Evolutionary conservation across 2,888 invertebrate genomes (phyloP).

Genomic region (Augochlorella aurata): DNA sequence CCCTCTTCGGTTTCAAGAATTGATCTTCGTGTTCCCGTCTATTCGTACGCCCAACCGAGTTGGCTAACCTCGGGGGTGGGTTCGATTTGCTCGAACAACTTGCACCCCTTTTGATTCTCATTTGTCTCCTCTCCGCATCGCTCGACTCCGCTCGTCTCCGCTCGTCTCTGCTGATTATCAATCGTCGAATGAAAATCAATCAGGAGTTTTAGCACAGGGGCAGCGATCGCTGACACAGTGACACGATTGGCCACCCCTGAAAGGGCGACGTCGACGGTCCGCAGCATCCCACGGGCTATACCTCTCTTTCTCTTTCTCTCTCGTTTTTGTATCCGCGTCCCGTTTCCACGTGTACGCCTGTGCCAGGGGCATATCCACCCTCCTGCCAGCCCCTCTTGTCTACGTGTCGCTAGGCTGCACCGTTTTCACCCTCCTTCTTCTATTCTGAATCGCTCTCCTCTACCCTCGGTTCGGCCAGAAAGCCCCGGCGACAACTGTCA

Average conservation of each 20-base stretch:
- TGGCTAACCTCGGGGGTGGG: no score
- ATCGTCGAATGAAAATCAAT: constrained; percentile 36
- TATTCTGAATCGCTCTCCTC: constrained; percentile 54
- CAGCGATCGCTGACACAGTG: constrained; percentile 74
- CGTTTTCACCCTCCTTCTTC: constrained; percentile 63
- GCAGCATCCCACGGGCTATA: constrained; percentile 41
- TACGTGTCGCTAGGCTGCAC: constrained; percentile 49
- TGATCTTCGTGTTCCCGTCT: constrained; percentile 39
- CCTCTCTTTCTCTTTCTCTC: constrained; percentile 32
- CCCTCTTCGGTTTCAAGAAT: constrained; percentile 61
- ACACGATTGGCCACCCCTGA: constrained; percentile 74
- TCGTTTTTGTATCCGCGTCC: neutral
- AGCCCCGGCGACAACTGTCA: constrained; percentile 54
- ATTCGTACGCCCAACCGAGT: constrained; percentile 20
- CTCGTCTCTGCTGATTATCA: neutral
- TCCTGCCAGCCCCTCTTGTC: constrained; percentile 50
- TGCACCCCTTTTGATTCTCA: no score
- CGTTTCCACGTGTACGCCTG: neutral
- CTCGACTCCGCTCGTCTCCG: no score
- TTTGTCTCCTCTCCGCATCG: no score
- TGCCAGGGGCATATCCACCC: constrained; percentile 39
- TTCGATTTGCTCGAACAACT: no score
- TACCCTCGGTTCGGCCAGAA: constrained; percentile 43
- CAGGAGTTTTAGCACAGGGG: neutral
- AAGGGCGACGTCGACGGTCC: constrained; percentile 53